These are phyloP conservation scores for Holocentrus rufus DNA, from an alignment of 2,797 vertebrate genomes.

Conservation along the genomic window DNA sequence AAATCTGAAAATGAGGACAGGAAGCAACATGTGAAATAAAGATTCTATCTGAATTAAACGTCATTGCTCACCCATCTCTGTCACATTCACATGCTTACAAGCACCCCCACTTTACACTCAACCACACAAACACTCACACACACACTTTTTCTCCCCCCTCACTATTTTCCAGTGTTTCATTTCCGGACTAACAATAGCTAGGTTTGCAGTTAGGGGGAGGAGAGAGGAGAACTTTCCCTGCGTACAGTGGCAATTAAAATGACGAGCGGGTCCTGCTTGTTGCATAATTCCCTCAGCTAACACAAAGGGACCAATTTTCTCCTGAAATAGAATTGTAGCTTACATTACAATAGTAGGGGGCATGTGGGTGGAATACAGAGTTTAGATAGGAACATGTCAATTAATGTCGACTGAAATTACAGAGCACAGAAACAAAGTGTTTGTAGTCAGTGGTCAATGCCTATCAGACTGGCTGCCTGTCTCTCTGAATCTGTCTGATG, in stretches of 20 bases:
- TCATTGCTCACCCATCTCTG: constrained; percentile 22
- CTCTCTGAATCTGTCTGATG: constrained; percentile 19
- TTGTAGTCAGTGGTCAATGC: constrained; percentile 50
- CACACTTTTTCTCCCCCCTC: constrained; percentile 12
- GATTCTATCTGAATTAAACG: constrained; percentile 27
- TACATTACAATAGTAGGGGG: constrained; percentile 71
- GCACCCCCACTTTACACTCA: constrained; percentile 6
- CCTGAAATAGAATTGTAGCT: constrained; percentile 74
- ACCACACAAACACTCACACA: constrained; percentile 38
- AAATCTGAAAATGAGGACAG: constrained; percentile 32
- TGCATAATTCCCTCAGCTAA: constrained; percentile 76
- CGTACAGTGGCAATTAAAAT: constrained; percentile 80
- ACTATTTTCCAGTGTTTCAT: constrained; percentile 46
- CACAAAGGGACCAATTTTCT: constrained; percentile 83
- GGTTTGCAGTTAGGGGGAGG: constrained; percentile 46
- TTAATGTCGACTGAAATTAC: constrained; percentile 72
- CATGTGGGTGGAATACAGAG: constrained; percentile 69
- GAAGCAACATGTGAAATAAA: constrained; percentile 15
- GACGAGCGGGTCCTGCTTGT: constrained; percentile 68
- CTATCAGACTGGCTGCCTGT: constrained; percentile 35
- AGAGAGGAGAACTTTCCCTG: constrained; percentile 47
- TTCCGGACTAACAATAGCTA: constrained; percentile 51
- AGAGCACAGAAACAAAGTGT: constrained; percentile 52
- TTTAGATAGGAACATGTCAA: constrained; percentile 74
- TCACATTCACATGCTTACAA: constrained; percentile 21